phyloP scores from a whole-genome alignment of 2,113 vertebrate genomes.

The Ceratotherium simum region DNA sequence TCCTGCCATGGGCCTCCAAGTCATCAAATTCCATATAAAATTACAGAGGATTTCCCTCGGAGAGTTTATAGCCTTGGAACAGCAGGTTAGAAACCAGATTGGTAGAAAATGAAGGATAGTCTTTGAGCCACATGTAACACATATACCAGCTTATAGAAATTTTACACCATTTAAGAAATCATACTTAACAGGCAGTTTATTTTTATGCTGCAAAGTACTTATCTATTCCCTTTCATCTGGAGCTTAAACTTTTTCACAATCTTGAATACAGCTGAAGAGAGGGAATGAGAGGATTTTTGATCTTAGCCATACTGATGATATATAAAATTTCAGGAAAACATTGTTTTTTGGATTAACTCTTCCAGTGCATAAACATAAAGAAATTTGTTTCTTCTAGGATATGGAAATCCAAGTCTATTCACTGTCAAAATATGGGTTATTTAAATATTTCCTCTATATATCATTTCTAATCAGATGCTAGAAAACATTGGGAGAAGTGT shows the following conservation, averaged over 20 bases:
- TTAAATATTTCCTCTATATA: slow-evolving; percentile 17
- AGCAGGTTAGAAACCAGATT: slow-evolving; percentile 61
- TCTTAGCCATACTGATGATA: slow-evolving; percentile 47
- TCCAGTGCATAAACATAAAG: not conserved
- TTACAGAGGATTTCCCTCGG: slow-evolving; percentile 67
- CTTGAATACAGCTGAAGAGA: slow-evolving; percentile 17
- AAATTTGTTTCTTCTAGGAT: slow-evolving; percentile 2
- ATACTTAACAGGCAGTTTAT: slow-evolving; percentile 67
- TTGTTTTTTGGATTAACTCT: slow-evolving; percentile 57
- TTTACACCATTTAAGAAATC: slow-evolving; percentile 59
- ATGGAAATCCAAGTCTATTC: not conserved
- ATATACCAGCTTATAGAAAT: slow-evolving; percentile 59
- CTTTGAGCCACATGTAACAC: slow-evolving; percentile 60
- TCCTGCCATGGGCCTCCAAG: slow-evolving; percentile 38
- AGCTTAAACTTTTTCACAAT: slow-evolving; percentile 55
- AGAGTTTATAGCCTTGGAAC: slow-evolving; percentile 66
- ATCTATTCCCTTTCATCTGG: slow-evolving; percentile 71
- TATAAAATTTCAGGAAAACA: slow-evolving; percentile 55
- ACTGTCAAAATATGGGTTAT: not conserved
- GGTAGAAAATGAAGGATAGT: slow-evolving; percentile 36
- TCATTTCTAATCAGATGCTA: slow-evolving; percentile 9
- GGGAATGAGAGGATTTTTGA: slow-evolving; percentile 52
- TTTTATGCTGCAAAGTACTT: slow-evolving; percentile 68
- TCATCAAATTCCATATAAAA: slow-evolving; percentile 65
- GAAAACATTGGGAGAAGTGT: not conserved